A percentile compares a stretch with the other conserved stretches of the same genome.
phyloP scores from a whole-genome alignment of 2,888 invertebrate species.

The Apamea crenata region DNA sequence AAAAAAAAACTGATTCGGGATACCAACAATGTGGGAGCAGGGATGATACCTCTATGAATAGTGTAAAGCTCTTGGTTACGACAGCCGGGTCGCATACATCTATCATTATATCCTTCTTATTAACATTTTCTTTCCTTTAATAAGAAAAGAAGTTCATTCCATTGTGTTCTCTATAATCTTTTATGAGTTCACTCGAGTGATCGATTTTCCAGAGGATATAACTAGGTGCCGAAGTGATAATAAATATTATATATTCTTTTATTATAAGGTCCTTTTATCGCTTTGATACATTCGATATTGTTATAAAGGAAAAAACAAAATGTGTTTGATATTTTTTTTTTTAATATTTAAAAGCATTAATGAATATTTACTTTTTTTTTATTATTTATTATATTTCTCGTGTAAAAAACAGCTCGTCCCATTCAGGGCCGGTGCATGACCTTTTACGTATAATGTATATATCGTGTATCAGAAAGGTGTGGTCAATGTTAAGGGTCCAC shows the following conservation, averaged over 20 bases:
- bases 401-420: background rate
- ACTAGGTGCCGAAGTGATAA: background rate
- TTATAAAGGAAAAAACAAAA: background rate
- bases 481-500: background rate
- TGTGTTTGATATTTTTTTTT: background rate
- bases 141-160: slow-evolving; percentile 6
- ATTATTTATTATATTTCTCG: background rate
- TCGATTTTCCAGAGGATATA: slow-evolving; percentile 6
- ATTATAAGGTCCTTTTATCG: background rate
- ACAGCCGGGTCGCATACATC: slow-evolving; percentile 68
- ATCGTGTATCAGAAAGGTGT: background rate
- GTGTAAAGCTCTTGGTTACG: slow-evolving; percentile 69
- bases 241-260: background rate
- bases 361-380: background rate
- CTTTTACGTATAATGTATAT: background rate
- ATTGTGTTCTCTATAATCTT: slow-evolving; percentile 40
- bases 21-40: slow-evolving; percentile 22
- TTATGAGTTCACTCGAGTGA: slow-evolving; percentile 20
- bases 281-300: slow-evolving; percentile 41
- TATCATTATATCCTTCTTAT: slow-evolving; percentile 70
- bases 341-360: background rate
- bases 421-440: too few relatives aligned
- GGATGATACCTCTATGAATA: slow-evolving; percentile 71
- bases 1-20: slow-evolving; percentile 5
- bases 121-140: slow-evolving; percentile 55